A percentile compares a stretch with the other conserved stretches of the same genome.
Evolutionary conservation across 2,888 invertebrate species (phyloP).

Genomic region (Amphipyra tragopoginis): DNA sequence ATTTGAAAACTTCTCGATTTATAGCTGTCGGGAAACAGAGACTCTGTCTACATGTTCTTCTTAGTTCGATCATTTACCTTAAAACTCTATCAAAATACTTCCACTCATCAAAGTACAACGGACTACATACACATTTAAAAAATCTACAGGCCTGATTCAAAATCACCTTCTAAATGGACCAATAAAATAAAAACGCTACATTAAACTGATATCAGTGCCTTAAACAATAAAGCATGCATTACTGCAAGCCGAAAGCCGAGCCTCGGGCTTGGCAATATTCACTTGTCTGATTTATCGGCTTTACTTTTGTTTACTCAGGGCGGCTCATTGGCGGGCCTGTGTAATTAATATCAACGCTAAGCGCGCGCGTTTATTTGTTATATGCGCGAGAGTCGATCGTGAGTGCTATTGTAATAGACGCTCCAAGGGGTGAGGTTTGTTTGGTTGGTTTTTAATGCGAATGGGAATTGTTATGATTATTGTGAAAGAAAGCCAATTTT

Average conservation of each 20-base stretch:
- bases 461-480: conserved; percentile 6
- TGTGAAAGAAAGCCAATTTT: neutral
- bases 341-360: conserved; percentile 67
- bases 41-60: no score
- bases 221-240: conserved; percentile 53
- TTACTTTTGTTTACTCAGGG: conserved; percentile 72
- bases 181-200: conserved; percentile 19
- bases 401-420: conserved; percentile 40
- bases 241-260: conserved; percentile 36
- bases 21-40: no score
- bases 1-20: no score
- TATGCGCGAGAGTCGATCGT: conserved; percentile 49
- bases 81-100: no score
- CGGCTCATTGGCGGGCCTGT: conserved; percentile 59
- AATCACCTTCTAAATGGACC: neutral
- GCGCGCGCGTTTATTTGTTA: conserved; percentile 45
- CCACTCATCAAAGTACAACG: no score
- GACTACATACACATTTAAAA: no score
- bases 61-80: neutral
- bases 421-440: conserved; percentile 3
- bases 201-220: conserved; percentile 32
- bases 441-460: conserved; percentile 6
- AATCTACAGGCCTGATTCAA: no score
- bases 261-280: conserved; percentile 46
- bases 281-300: conserved; percentile 65